These are phyloP conservation scores for Bos javanicus DNA, from an alignment of 2,113 vertebrate species.

Conservation along the genomic window DNA sequence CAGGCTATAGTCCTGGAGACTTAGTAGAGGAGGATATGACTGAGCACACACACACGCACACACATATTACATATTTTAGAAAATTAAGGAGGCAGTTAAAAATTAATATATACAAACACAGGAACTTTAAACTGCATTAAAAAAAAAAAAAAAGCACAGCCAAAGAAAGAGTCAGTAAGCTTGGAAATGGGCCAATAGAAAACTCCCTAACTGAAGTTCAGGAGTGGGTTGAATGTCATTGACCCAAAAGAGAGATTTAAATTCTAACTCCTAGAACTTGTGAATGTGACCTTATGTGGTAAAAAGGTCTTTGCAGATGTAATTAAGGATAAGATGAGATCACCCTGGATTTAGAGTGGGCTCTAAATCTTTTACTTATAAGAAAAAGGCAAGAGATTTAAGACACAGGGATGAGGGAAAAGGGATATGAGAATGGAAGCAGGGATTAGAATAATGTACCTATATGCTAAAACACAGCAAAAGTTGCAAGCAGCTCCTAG, in stretches of 20 bases:
- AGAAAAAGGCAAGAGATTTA: conserved; percentile 18
- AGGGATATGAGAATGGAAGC: background rate
- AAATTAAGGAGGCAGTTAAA: background rate
- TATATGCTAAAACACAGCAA: background rate
- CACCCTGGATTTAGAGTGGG: background rate
- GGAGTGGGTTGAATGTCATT: background rate
- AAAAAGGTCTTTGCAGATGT: background rate
- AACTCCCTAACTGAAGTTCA: background rate
- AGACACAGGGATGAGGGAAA: background rate
- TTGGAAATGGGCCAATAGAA: background rate
- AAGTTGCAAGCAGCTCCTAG: background rate
- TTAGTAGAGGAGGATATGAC: background rate
- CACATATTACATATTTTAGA: background rate
- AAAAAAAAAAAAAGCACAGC: background rate
- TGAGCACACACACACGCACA: background rate
- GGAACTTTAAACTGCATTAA: background rate
- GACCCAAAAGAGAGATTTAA: background rate
- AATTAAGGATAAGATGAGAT: conserved; percentile 17
- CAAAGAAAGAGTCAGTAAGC: background rate
- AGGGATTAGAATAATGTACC: background rate
- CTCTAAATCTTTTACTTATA: conserved; percentile 7
- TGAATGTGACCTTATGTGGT: background rate
- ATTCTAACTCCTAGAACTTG: background rate
- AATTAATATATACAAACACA: background rate
- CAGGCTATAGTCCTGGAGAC: background rate